Percentiles rank a stretch among this genome's conserved stretches.
phyloP scores from a whole-genome alignment of 2,888 invertebrate species.

The Noctuana brunneofusca region DNA sequence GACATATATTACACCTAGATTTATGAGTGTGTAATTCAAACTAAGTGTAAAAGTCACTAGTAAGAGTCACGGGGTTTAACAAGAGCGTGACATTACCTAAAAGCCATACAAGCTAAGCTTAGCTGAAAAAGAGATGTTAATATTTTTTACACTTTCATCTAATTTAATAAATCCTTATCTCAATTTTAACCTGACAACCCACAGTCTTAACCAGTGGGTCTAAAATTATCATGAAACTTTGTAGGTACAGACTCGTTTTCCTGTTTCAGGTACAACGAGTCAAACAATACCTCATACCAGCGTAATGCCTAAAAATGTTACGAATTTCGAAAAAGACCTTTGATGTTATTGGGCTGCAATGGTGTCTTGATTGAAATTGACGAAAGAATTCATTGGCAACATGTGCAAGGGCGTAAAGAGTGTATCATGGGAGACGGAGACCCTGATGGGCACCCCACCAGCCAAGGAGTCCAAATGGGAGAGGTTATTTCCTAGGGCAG shows the following conservation, averaged over 20 bases:
- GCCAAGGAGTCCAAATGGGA: slow-evolving; percentile 71
- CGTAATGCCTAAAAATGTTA: background rate
- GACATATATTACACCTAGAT: slow-evolving; percentile 1
- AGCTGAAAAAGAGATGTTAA: too few relatives aligned
- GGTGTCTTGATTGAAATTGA: background rate
- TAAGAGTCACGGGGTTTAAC: too few relatives aligned
- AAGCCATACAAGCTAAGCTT: too few relatives aligned
- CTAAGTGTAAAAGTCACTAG: too few relatives aligned
- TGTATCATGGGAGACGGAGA: slow-evolving; percentile 78
- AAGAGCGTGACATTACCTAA: too few relatives aligned
- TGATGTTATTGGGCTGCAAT: background rate
- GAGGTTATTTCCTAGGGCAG: slow-evolving; percentile 84
- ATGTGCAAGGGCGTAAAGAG: slow-evolving; percentile 74
- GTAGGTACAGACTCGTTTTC: too few relatives aligned
- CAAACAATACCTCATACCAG: background rate
- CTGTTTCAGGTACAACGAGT: background rate
- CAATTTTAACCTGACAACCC: too few relatives aligned
- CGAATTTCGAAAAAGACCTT: background rate
- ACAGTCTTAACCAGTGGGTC: too few relatives aligned
- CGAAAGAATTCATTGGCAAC: background rate
- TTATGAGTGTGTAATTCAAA: slow-evolving; percentile 3
- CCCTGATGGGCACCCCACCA: slow-evolving; percentile 69
- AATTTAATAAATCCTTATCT: too few relatives aligned
- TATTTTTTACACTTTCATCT: too few relatives aligned
- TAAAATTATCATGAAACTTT: too few relatives aligned